Evolutionary conservation across 2,113 vertebrate genomes (phyloP), one percentile per base, ranked within the genome.

Genomic region (Steatornis caripensis): DNA sequence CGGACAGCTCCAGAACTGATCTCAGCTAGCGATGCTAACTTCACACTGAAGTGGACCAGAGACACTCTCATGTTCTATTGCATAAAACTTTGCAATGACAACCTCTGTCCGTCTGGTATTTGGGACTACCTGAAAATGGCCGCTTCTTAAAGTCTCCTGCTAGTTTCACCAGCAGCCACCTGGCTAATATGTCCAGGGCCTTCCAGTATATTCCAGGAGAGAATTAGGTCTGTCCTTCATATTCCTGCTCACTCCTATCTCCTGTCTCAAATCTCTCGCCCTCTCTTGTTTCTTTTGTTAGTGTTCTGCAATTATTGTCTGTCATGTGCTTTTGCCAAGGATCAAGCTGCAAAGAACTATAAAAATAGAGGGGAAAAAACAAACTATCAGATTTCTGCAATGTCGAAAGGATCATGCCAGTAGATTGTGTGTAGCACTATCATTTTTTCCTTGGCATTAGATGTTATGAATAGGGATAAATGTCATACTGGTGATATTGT

Each of bases 321-420:
- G 84, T 94, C 85, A 64, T 81, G 85, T 93, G 91, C 65, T 83
- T 91, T 97, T 88, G 64, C 91, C 62, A 94, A 91, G 93, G 94
- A 69, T 68, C 92, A 97, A 95, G 72, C 84, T 91, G 90, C 58
- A 69, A 49, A 81, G 71, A 95, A 95, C 93, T 97, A 96, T 82
- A 95, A 97, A 97, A 97, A 97, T 65, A 98, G 93, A 97, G 91
- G 90, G 69, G 77, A 93, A 89, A 78, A 60, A 41, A 24, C 68
- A 97, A 97, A 96, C 34, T 45, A 94, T 96, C 95, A 61, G 49
- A 93, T 97, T 97, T 97, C 96, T 93, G 90, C 89, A 95, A 80
- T 65, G 65, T 69, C 95, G 90, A 86, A 84, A 87, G 70, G 82
- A 89, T 95, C 81, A 92, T n/a, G 55, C 34, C 74, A 85, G 66